Conservation (phyloP, 2,888 invertebrate species). For the Mechanitis messenoides region DNA sequence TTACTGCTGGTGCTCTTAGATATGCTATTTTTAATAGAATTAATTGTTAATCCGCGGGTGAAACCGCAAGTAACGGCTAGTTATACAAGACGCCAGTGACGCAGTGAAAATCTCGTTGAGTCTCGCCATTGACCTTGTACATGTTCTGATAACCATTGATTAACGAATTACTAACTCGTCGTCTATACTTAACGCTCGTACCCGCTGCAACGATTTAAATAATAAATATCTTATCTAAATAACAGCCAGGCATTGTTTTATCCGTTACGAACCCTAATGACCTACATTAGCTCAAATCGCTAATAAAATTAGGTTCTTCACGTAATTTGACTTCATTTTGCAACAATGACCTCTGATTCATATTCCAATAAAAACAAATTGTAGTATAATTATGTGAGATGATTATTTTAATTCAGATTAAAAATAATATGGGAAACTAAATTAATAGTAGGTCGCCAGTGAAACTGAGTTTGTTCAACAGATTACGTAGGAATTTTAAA, state of each 20-base stretch:
- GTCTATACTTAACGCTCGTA: slow-evolving; percentile 68
- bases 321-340: slow-evolving; percentile 69
- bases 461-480: no score
- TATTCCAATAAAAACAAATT: slow-evolving; percentile 46
- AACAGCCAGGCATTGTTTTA: slow-evolving; percentile 69
- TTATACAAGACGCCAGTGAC: slow-evolving; percentile 37
- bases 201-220: slow-evolving; percentile 63
- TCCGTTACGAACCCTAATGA: slow-evolving; percentile 61
- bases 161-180: slow-evolving; percentile 71
- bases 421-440: no score
- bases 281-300: slow-evolving; percentile 65
- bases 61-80: no score
- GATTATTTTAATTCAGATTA: neutral
- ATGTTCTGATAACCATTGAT: slow-evolving; percentile 64
- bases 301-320: slow-evolving; percentile 70
- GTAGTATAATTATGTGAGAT: slow-evolving; percentile 38
- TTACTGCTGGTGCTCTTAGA: no score
- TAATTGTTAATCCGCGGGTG: no score
- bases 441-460: no score
- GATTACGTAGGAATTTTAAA: no score
- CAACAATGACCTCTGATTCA: slow-evolving; percentile 64
- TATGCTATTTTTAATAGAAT: no score
- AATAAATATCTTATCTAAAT: slow-evolving; percentile 75
- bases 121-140: slow-evolving; percentile 59
- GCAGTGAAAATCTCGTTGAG: slow-evolving; percentile 56